Percentiles rank a stretch among this genome's conserved stretches.
Evolutionary conservation across 1,140 invertebrate species (phyloP).

Genomic region (Hyposmocoma kahamanoa): DNA sequence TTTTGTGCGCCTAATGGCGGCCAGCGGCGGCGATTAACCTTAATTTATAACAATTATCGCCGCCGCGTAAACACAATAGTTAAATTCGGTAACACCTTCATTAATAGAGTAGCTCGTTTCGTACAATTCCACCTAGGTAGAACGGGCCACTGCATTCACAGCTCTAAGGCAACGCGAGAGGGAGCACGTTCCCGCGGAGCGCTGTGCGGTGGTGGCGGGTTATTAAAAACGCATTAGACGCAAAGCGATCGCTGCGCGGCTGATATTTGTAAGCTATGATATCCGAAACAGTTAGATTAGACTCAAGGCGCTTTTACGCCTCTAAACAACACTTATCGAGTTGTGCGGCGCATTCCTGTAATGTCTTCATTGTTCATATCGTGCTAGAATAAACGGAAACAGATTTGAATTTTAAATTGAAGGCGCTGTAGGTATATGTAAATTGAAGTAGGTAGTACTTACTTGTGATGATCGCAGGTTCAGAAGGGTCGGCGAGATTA

Average conservation of each 20-base stretch:
- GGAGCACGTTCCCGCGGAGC: not conserved
- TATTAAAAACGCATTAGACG: slow-evolving; percentile 38
- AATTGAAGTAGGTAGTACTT: no score
- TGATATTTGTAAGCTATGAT: slow-evolving; percentile 1
- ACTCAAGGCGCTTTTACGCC: not conserved
- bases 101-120: slow-evolving; percentile 28
- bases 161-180: not conserved
- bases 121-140: not conserved
- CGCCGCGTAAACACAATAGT: slow-evolving; percentile 28
- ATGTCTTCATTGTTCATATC: no score
- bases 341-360: no score
- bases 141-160: not conserved
- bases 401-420: no score
- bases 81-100: slow-evolving; percentile 42
- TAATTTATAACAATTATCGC: slow-evolving; percentile 47
- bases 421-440: no score
- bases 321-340: not conserved
- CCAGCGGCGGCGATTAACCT: slow-evolving; percentile 19
- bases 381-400: no score
- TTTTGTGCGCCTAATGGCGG: slow-evolving; percentile 12
- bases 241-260: not conserved
- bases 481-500: no score
- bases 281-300: not conserved
- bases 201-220: slow-evolving; percentile 2
- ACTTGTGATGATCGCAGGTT: no score